Evolutionary conservation across 2,797 vertebrate genomes (phyloP), one percentile per base, ranked within the genome.

Genomic region (Halcyon chelicuti): DNA sequence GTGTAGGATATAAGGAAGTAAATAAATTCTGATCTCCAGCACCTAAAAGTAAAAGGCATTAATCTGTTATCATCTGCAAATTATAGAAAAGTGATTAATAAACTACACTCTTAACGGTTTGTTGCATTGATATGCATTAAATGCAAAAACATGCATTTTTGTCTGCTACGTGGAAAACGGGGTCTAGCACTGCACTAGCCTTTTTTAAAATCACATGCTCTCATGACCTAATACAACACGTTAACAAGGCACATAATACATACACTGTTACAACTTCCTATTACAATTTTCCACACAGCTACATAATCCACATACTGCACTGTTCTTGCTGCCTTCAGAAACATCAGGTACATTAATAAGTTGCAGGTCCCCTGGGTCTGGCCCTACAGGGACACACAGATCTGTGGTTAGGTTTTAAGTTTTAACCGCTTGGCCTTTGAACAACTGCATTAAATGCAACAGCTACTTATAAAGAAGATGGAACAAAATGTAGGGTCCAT

Each of bases 21-120:
- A 99, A 99, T 96, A 99, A 98, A 94, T 96, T 98, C 98, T 99
- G 99, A 98, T 99, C 99, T 97, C 99, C 99, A 92, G 99, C 99
- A 98, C 99, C 99, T 99, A 94, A 81, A 54, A 90, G 23, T 35
- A n/a, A 97, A 94, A 97, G 42, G 47, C 28, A 97, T 55, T 33
- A 28, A 86, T 61, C 35, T 88, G 93, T 92, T 16, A 58, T 4
- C 13, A 60, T 3, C 0, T 57, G 33, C 10, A 87, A 77, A 77
- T 67, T 55, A 71, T 2, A 68, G 23, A 70, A 65, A 39, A 25
- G 31, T 46, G 5, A 86, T 47, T 35, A 71, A 55, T 44, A 65
- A 13, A 3, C 7, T 49, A 37, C 23, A 55, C 5, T 58, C 29
- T n/a, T 70, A 31, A 55, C 12, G 17, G 26, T 29, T 44, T 52